Evolutionary conservation across 1,140 invertebrate species (phyloP).

Genomic region (Neodiprion fabricii): DNA sequence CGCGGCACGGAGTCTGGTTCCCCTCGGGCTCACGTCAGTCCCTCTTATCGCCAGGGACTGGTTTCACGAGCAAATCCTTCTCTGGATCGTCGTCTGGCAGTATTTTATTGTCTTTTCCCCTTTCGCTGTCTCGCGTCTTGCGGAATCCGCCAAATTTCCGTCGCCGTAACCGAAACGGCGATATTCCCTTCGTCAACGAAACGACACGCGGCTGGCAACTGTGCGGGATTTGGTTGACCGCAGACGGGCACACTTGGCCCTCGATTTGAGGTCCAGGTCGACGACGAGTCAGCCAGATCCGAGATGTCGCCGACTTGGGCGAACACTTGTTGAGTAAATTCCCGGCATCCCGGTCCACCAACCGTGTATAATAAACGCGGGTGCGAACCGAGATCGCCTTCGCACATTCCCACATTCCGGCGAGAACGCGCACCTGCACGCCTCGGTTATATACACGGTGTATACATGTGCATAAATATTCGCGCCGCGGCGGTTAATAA

Average conservation of each 20-base stretch:
- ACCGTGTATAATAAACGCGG: too few relatives aligned
- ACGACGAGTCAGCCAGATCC: neutral
- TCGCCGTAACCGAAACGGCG: constrained; percentile 11
- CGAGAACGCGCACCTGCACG: too few relatives aligned
- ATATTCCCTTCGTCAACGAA: neutral
- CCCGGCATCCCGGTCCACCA: neutral
- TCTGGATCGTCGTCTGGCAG: constrained; percentile 8
- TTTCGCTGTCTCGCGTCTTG: constrained; percentile 11
- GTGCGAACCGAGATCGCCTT: neutral
- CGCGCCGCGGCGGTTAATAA: constrained; percentile 43
- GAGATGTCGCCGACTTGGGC: neutral
- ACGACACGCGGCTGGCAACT: neutral
- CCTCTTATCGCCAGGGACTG: constrained; percentile 21
- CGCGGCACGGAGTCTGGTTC: constrained; percentile 4
- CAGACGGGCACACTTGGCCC: neutral
- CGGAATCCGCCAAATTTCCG: constrained; percentile 17
- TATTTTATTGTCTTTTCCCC: constrained; percentile 25
- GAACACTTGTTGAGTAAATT: neutral
- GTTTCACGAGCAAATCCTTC: constrained; percentile 14
- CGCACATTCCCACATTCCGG: too few relatives aligned
- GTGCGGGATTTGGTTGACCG: neutral
- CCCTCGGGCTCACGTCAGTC: constrained; percentile 6
- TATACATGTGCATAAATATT: constrained; percentile 45
- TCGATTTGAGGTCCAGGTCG: neutral
- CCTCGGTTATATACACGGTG: constrained; percentile 25